Base-by-base conservation (phyloP, 2,113 vertebrate species). In the Sinosuthora webbiana region DNA sequence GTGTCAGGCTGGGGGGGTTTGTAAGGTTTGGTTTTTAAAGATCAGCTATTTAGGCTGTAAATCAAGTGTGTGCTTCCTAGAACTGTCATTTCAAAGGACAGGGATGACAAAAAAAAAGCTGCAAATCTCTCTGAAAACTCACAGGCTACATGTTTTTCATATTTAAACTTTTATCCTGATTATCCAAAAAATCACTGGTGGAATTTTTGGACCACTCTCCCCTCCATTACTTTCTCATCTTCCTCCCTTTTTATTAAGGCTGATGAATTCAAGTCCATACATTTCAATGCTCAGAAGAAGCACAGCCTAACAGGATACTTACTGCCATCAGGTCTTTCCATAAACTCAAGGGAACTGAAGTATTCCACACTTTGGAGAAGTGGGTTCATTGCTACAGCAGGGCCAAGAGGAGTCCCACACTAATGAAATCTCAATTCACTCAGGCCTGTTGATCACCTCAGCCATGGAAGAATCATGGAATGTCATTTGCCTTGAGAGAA, bases 1-100 rank as follows among this genome's bases (percentile, higher is more conserved):
- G 1, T 69, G 16, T 64, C 2, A 0, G 4, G 3, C 9, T 39
- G 50, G 22, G 2, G 3, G 8, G 1, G 2, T 25, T 45, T 15
- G 28, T 39, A 50, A 4, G 1, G 10, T 31, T 18, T 30, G 37
- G 16, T 56, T 73, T 49, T n/a, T 6, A 41, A 75, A 22, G 15
- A 47, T 31, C 24, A 67, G 2, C 6, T 1, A 21, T 53, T 52
- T 57, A 53, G 41, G 6, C 21, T 65, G 7, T 14, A 15, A 42
- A 35, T 52, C 24, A 11, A 47, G 7, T 15, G 10, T 74, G 2
- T 60, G 14, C 8, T 31, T 74, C 42, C 42, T 47, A 22, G 88
- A 85, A 31, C 7, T 39, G 11, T 52, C 2, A 18, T 70, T 82
- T 90, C 52, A 75, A 39, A 79, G 6, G 13, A 49, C 7, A 57